Evolutionary conservation across 2,797 vertebrate species (phyloP).

Genomic region (Sus cebifrons): DNA sequence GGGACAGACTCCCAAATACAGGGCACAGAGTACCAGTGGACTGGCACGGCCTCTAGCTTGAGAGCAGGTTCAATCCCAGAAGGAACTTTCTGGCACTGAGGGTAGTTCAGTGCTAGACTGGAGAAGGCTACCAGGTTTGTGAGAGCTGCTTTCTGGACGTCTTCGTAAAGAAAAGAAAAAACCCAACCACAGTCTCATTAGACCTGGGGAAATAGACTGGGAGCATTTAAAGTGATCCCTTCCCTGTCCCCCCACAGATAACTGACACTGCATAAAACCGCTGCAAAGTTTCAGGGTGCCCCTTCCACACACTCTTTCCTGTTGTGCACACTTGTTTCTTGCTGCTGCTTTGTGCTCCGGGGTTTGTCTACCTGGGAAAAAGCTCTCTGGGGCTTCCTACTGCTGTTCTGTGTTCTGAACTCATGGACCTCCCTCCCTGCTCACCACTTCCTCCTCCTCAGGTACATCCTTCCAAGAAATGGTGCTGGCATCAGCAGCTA

Average conservation of each 20-base stretch:
- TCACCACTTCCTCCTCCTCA: background rate
- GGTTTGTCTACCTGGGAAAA: background rate
- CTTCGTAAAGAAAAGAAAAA: constrained; percentile 34
- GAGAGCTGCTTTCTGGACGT: constrained; percentile 31
- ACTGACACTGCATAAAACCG: background rate
- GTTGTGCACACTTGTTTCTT: background rate
- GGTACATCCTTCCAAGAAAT: background rate
- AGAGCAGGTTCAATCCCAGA: constrained; percentile 3
- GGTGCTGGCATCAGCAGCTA: background rate
- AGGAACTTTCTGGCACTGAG: background rate
- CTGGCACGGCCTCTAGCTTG: background rate
- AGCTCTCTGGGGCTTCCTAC: background rate
- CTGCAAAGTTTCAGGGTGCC: background rate
- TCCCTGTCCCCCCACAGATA: background rate
- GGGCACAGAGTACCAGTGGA: background rate
- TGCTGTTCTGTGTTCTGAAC: background rate
- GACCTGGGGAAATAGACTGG: background rate
- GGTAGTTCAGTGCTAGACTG: background rate
- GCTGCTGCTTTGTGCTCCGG: background rate
- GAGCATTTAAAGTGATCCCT: background rate
- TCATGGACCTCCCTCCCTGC: background rate
- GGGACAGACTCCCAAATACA: background rate
- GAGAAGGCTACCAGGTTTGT: constrained; percentile 3
- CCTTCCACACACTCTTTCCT: background rate
- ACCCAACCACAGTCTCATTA: background rate